Base-by-base conservation (phyloP, 2,113 vertebrate genomes). In the Pseudopipra pipra region DNA sequence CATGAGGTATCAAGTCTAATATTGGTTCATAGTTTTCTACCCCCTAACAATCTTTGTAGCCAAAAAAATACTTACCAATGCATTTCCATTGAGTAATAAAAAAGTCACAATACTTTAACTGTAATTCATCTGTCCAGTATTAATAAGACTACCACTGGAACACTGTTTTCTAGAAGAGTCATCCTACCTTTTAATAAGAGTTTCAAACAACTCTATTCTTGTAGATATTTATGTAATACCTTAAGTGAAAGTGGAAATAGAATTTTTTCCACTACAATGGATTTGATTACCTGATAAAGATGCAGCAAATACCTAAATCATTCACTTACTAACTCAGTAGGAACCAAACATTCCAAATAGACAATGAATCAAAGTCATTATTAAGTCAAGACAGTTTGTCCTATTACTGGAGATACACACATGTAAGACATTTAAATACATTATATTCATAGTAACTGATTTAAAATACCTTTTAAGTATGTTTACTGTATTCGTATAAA, bases 281-380 rank as follows among this genome's bases (percentile, higher is more conserved):
- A 54, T 73, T 91, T 85, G 85, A 73, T 89, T 87, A 62, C 54
- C 28, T 49, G 15, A 83, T 86, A 92, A 96, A 92, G 91, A 90
- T 41, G 51, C 59, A 88, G 37, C 61, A 88, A 5, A 15, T 54
- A 86, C 28, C 51, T 35, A 28, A 91, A 73, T 76, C 25, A 79
- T 58, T 85, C 52, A 43, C 22, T 91, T 51, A 56, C 23, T 76
- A 55, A 89, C 47, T 75, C 39, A 37, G 3, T 21, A 70, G 66
- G 62, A 90, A 10, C 20, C 70, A 77, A 74, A 47, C 37, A 54
- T 56, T 54, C 68, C 65, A 81, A 77, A 87, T 5, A 91, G 76
- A 55, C 65, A 89, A 52, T n/a, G 27, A 91, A 95, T 74, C 72
- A 76, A 77, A 85, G 90, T 49, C 46, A 83, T 20, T n/a, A 66